Conservation (phyloP, 1,140 invertebrate genomes). For the Phymastichus coffea region DNA sequence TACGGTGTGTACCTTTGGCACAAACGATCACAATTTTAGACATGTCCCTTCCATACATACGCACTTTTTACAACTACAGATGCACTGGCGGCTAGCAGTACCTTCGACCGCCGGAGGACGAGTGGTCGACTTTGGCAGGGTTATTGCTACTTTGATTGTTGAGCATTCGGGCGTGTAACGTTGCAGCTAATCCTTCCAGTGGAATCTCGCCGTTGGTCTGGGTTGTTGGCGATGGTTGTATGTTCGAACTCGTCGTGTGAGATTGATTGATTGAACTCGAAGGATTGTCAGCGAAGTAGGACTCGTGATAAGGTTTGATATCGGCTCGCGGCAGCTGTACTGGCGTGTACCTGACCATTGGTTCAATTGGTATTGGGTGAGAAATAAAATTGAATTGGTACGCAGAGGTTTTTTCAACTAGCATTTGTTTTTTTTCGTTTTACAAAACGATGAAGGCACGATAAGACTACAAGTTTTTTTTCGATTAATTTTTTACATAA, state of each 20-base stretch:
- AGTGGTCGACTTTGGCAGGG: constrained; percentile 2
- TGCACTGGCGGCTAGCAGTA: no score
- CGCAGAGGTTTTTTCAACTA: neutral
- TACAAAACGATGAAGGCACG: no score
- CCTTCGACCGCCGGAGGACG: constrained; percentile 13
- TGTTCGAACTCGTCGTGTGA: constrained; percentile 43
- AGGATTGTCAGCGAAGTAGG: constrained; percentile 68
- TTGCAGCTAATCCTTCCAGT: constrained; percentile 74
- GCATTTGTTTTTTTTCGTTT: no score
- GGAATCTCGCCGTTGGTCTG: constrained; percentile 49
- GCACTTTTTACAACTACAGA: no score
- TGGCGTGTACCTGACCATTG: constrained; percentile 60
- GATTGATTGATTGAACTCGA: constrained; percentile 46
- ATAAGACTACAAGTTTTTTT: no score
- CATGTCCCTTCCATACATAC: no score
- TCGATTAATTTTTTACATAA: no score
- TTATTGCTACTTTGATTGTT: constrained; percentile 51
- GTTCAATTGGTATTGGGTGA: neutral
- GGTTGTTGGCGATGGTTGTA: constrained; percentile 27
- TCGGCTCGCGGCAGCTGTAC: constrained; percentile 67
- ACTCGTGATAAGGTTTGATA: constrained; percentile 72
- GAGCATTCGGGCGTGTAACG: constrained; percentile 76
- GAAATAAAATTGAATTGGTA: neutral
- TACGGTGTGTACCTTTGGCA: constrained; percentile 53
- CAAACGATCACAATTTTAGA: no score